A percentile compares a stretch with the other conserved stretches of the same genome.
Evolutionary conservation across 1,140 invertebrate species (phyloP).

Genomic region (Hyles vespertilio): DNA sequence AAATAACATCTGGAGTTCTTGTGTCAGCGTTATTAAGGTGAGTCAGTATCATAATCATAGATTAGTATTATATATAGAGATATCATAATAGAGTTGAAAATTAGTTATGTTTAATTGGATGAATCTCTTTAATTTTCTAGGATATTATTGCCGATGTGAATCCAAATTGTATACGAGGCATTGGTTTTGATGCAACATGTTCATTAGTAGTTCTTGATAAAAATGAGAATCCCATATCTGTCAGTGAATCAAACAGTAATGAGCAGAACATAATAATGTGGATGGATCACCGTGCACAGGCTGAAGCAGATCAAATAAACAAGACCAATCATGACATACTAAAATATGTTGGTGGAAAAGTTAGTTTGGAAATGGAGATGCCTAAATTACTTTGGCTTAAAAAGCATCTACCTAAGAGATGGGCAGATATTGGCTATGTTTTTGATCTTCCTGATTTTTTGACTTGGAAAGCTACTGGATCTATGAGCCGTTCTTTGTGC

Average conservation of each 20-base stretch:
- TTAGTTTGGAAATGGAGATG: constrained; percentile 96
- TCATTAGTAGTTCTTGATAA: constrained; percentile 90
- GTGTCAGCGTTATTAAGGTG: constrained; percentile 83
- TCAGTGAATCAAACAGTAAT: constrained; percentile 83
- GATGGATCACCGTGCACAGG: constrained; percentile 95
- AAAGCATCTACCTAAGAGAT: constrained; percentile 82
- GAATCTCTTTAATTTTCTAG: constrained; percentile 63
- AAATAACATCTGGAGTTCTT: constrained; percentile 90
- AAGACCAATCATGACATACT: constrained; percentile 84
- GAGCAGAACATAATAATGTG: constrained; percentile 95
- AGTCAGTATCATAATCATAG: constrained; percentile 5
- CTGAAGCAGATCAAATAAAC: constrained; percentile 91
- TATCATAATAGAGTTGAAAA: not conserved
- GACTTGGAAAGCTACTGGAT: constrained; percentile 92
- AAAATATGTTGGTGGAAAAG: constrained; percentile 91
- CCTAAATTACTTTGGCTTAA: constrained; percentile 98
- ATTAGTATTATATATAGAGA: not conserved
- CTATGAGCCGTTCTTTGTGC: constrained; percentile 89
- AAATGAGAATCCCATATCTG: constrained; percentile 82
- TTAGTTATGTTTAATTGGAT: constrained; percentile 4
- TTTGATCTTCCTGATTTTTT: constrained; percentile 97
- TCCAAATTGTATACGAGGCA: constrained; percentile 82
- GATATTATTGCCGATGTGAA: constrained; percentile 77
- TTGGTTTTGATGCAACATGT: constrained; percentile 98
- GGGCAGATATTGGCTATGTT: constrained; percentile 82